Conservation (phyloP, 2,888 invertebrate genomes). For the Quadriops clusia region DNA sequence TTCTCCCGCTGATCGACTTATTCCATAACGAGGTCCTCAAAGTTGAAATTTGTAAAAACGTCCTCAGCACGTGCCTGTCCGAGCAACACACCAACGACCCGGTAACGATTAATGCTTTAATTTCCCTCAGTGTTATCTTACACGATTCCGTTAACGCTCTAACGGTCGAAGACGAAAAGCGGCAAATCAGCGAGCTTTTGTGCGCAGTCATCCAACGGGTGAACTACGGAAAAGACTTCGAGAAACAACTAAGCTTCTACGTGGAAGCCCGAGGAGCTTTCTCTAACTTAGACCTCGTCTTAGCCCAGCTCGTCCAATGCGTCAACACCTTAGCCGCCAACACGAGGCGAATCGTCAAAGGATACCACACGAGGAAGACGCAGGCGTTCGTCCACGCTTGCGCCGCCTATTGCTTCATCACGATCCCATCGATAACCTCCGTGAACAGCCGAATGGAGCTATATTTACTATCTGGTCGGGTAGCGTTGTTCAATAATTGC, state of each 20-base stretch:
- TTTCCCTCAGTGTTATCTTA: slow-evolving; percentile 78
- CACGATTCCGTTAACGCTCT: slow-evolving; percentile 90
- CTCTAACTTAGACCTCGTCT: slow-evolving; percentile 79
- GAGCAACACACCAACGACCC: slow-evolving; percentile 58
- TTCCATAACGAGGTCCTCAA: slow-evolving; percentile 76
- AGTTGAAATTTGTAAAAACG: slow-evolving; percentile 72
- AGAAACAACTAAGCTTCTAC: slow-evolving; percentile 85
- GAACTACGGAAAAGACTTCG: slow-evolving; percentile 74
- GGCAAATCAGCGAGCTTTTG: slow-evolving; percentile 74
- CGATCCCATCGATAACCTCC: slow-evolving; percentile 86
- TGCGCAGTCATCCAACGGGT: slow-evolving; percentile 70
- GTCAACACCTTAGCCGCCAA: slow-evolving; percentile 70
- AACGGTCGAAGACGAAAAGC: slow-evolving; percentile 84
- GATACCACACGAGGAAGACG: slow-evolving; percentile 67
- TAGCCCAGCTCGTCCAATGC: slow-evolving; percentile 72
- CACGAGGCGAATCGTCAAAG: slow-evolving; percentile 54
- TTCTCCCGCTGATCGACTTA: slow-evolving; percentile 79
- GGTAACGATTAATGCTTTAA: slow-evolving; percentile 75
- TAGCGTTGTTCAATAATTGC: slow-evolving; percentile 80
- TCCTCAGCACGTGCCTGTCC: slow-evolving; percentile 46
- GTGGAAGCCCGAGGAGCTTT: slow-evolving; percentile 86
- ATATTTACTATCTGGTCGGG: slow-evolving; percentile 78
- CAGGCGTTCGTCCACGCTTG: slow-evolving; percentile 85
- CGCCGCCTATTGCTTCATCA: slow-evolving; percentile 90
- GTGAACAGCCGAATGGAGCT: slow-evolving; percentile 69